Evolutionary conservation across 1,140 invertebrate genomes (phyloP), one percentile per base, ranked within the genome.

Genomic region (Aleiodes sp.): DNA sequence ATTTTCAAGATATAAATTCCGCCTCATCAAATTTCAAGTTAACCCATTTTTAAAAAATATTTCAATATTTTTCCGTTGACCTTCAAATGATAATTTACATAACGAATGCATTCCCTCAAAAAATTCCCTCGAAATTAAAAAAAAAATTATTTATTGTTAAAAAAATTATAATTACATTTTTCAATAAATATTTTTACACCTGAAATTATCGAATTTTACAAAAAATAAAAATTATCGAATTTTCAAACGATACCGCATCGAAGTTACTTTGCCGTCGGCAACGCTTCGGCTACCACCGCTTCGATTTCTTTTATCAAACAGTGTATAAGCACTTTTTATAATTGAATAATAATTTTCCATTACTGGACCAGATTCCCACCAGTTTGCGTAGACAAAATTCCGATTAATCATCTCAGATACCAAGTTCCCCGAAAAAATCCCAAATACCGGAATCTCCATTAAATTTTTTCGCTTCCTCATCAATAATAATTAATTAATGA

Each of bases 251-350:
- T 10, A 35, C 31, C 4, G 4, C 31, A 10, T 8, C 19, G 1
- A 2, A 16, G 57, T 70, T 66, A 68, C 43, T 35, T 62, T 33
- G 46, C 77, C 76, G 77, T 72, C 78, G 78, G 79, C 78, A n/a
- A 33, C 12, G 24, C 8, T 26, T 14, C 7, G 60, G 21, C 19
- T 63, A 41, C n/a, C 52, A 33, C n/a, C 46, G 3, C 28, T 37
- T 62, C 39, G 7, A 24, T 16, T 24, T 19, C 16, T 19, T 21
- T 24, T 24, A 9, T 24, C 21, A 3, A 26, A 24, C 16, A 16
- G 26, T 12, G 2, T 52, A 9, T 26, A 9, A 52, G 7, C 26
- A 52, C 6, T 64, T 67, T 67, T 39, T 10, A 21, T 41, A 8
- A 67, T 29, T 14, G 3, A 6, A 61, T 2, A 57, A 37, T 19